A percentile compares a stretch with the other conserved stretches of the same genome.
These are phyloP conservation scores for Megalonaias nervosa DNA, from an alignment of 1,140 invertebrate species.

Conservation along the genomic window DNA sequence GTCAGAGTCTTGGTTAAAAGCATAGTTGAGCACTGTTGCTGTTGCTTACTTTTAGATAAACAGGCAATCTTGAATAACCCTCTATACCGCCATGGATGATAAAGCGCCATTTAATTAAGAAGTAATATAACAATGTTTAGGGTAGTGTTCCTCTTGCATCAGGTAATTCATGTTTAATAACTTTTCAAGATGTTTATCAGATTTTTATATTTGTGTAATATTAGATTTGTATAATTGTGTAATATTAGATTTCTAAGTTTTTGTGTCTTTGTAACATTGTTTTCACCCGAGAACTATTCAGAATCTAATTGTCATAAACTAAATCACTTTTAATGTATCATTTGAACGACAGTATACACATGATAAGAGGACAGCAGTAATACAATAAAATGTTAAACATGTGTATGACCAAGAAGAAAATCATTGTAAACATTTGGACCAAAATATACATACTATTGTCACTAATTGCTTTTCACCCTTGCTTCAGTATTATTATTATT, in stretches of 20 bases:
- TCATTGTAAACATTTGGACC: too few relatives aligned
- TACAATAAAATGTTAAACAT: too few relatives aligned
- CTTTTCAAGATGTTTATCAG: background rate
- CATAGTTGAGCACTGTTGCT: conserved; percentile 37
- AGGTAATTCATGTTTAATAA: background rate
- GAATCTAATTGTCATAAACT: background rate
- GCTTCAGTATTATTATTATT: background rate
- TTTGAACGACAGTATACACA: too few relatives aligned
- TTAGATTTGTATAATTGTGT: too few relatives aligned
- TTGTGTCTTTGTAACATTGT: background rate
- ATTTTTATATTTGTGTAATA: background rate
- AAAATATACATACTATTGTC: too few relatives aligned
- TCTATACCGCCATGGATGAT: conserved; percentile 45
- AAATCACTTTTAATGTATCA: background rate
- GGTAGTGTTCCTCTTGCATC: too few relatives aligned
- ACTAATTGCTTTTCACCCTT: background rate
- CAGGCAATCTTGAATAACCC: conserved; percentile 33
- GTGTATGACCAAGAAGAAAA: too few relatives aligned
- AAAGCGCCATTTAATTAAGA: conserved; percentile 38
- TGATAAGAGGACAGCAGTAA: too few relatives aligned
- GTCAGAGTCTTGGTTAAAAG: background rate
- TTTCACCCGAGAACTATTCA: background rate
- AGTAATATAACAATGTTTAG: too few relatives aligned
- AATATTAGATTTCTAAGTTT: too few relatives aligned
- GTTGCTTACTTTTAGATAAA: conserved; percentile 29